A percentile compares a stretch with the other conserved stretches of the same genome.
These are phyloP conservation scores for Apamea crenata DNA, from an alignment of 2,888 invertebrate species.

Conservation along the genomic window DNA sequence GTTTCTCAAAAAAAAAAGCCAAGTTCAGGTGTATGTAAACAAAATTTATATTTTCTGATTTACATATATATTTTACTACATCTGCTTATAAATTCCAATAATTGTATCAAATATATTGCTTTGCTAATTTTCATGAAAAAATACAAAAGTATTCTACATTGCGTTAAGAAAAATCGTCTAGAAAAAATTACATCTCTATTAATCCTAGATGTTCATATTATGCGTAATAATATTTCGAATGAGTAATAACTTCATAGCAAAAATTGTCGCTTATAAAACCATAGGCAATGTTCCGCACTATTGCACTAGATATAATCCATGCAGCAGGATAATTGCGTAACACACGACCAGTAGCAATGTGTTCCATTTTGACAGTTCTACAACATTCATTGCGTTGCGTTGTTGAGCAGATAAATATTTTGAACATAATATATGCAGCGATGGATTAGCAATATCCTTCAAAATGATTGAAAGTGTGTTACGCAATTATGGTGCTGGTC, in stretches of 20 bases:
- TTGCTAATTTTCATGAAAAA: constrained; percentile 86
- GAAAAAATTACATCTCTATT: constrained; percentile 87
- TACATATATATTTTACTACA: constrained; percentile 86
- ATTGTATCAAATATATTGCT: constrained; percentile 89
- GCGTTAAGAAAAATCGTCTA: constrained; percentile 86
- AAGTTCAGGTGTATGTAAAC: constrained; percentile 86
- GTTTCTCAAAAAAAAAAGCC: constrained; percentile 75
- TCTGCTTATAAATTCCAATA: constrained; percentile 82
- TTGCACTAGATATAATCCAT: constrained; percentile 66
- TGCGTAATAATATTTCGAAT: constrained; percentile 83
- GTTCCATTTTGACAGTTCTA: background rate
- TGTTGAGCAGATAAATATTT: background rate
- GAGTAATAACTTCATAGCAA: constrained; percentile 75
- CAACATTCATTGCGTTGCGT: background rate
- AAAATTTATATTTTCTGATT: constrained; percentile 88
- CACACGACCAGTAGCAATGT: background rate
- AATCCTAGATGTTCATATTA: constrained; percentile 85
- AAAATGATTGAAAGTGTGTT: background rate
- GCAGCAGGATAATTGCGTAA: background rate
- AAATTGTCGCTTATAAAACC: constrained; percentile 75
- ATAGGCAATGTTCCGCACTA: constrained; percentile 64
- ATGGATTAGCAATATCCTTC: background rate
- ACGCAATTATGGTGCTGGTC: constrained; percentile 40
- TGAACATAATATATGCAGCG: background rate
- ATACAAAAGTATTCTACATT: constrained; percentile 88